phyloP scores from a whole-genome alignment of 2,888 invertebrate genomes.

The Chirona hameri region DNA sequence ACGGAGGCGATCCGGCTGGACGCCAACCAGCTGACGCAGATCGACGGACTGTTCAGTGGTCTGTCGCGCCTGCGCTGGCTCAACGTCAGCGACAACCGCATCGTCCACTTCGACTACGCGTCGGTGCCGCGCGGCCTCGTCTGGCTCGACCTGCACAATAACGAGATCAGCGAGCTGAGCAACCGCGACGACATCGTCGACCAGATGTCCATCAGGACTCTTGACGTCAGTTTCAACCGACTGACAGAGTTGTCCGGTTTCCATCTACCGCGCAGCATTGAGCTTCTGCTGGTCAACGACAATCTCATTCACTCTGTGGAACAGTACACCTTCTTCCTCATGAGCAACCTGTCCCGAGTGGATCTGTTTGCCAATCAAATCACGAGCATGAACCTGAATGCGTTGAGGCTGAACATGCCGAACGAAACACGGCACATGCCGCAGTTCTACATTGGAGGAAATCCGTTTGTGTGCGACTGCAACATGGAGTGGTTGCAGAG shows the following conservation, averaged over 20 bases:
- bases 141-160: conserved; percentile 80
- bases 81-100: conserved; percentile 78
- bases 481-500: conserved; percentile 87
- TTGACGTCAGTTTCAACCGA: conserved; percentile 77
- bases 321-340: conserved; percentile 81
- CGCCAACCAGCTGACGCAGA: conserved; percentile 74
- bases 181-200: conserved; percentile 65
- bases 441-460: conserved; percentile 78
- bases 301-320: conserved; percentile 77
- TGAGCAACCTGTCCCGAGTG: conserved; percentile 75
- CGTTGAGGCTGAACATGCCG: conserved; percentile 58
- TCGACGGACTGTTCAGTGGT: conserved; percentile 72
- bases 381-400: conserved; percentile 51
- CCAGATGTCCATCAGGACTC: conserved; percentile 68
- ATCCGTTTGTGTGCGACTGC: conserved; percentile 83
- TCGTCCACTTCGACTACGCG: conserved; percentile 79
- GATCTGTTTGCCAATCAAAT: conserved; percentile 78
- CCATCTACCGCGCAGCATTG: conserved; percentile 77
- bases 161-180: conserved; percentile 75
- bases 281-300: conserved; percentile 72
- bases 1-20: conserved; percentile 76
- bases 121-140: conserved; percentile 79
- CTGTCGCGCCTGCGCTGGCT: conserved; percentile 77
- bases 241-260: conserved; percentile 76
- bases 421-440: conserved; percentile 67